Evolutionary conservation across 2,797 vertebrate genomes (phyloP).

Genomic region (Enoplosus armatus): DNA sequence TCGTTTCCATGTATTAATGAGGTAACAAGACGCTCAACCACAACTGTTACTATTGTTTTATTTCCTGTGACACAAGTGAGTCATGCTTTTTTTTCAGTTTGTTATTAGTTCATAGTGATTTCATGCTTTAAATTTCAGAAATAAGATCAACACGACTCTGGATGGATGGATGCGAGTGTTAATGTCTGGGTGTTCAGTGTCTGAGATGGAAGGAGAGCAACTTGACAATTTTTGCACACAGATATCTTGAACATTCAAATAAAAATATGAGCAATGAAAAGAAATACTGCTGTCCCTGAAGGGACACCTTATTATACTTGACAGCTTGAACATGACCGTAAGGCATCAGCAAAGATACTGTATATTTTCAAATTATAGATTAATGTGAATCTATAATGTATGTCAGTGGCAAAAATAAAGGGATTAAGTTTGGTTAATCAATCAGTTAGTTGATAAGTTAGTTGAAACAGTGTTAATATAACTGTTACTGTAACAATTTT

Average conservation of each 20-base stretch:
- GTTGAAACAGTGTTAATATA: too few species aligned
- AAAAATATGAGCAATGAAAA: too few species aligned
- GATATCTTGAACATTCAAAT: neutral
- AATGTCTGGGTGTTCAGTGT: too few species aligned
- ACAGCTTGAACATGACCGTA: neutral
- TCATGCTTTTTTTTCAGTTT: slow-evolving; percentile 23
- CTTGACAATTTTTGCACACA: too few species aligned
- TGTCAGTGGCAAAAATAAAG: neutral
- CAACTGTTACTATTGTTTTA: slow-evolving; percentile 21
- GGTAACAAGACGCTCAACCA: slow-evolving; percentile 26
- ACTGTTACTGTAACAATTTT: too few species aligned
- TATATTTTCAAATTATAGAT: neutral
- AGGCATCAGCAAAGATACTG: neutral
- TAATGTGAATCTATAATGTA: neutral
- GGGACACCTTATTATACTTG: neutral
- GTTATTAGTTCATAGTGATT: slow-evolving; percentile 25
- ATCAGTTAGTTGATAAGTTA: too few species aligned
- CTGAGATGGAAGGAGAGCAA: neutral
- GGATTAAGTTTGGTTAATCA: neutral
- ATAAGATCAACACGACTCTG: slow-evolving; percentile 9
- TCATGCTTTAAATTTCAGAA: slow-evolving; percentile 24
- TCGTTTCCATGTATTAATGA: slow-evolving; percentile 46
- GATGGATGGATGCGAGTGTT: neutral
- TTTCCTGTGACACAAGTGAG: slow-evolving; percentile 36
- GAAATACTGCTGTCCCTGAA: too few species aligned